These are phyloP conservation scores for Aptenodytes forsteri DNA, from an alignment of 2,113 vertebrate species.

Conservation along the genomic window DNA sequence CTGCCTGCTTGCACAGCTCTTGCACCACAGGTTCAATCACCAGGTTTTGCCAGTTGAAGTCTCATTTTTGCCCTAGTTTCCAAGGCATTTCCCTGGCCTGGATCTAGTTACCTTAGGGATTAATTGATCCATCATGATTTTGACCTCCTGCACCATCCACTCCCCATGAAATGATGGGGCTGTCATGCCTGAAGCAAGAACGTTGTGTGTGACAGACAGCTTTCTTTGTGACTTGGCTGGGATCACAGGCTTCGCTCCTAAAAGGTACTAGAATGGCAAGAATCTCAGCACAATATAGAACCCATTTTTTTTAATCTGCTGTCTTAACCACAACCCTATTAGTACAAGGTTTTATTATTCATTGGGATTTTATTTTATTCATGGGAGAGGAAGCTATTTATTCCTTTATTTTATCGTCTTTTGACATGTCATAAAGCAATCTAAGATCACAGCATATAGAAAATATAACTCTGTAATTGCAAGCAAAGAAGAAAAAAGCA, in stretches of 20 bases:
- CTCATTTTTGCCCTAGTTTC: background rate
- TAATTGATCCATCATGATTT: conserved; percentile 65
- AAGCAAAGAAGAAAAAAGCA: background rate
- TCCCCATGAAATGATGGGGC: conserved; percentile 60
- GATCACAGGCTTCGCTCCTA: conserved; percentile 35
- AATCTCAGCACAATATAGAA: conserved; percentile 54
- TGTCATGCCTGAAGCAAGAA: conserved; percentile 56
- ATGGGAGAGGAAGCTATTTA: conserved; percentile 28
- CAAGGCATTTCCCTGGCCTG: conserved; percentile 9
- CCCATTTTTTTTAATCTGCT: conserved; percentile 46
- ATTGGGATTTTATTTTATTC: conserved; percentile 50
- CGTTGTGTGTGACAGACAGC: conserved; percentile 57
- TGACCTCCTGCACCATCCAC: conserved; percentile 58
- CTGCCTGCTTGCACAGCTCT: background rate
- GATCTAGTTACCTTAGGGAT: conserved; percentile 63
- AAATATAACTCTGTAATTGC: background rate
- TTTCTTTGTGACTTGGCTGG: conserved; percentile 54
- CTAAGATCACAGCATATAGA: background rate
- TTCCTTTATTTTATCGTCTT: background rate
- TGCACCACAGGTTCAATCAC: background rate
- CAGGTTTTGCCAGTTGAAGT: background rate
- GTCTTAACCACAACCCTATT: conserved; percentile 46
- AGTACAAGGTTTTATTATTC: conserved; percentile 59
- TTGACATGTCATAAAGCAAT: background rate
- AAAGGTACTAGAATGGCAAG: conserved; percentile 48